phyloP scores from a whole-genome alignment of 2,797 vertebrate genomes.

The Notamacropus eugenii region DNA sequence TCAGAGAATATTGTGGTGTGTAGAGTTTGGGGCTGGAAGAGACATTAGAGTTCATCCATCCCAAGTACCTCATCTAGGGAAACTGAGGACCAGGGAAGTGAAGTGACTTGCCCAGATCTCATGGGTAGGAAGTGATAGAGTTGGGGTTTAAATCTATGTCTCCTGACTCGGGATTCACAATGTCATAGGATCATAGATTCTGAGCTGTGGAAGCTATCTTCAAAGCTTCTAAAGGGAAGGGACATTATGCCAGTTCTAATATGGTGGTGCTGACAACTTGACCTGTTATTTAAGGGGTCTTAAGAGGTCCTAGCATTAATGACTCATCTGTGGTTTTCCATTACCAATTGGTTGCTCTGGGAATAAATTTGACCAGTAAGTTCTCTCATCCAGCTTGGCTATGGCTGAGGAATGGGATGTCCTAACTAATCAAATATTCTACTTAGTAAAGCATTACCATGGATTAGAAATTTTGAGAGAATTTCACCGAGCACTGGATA shows the following conservation, averaged over 20 bases:
- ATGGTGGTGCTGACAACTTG: conserved; percentile 19
- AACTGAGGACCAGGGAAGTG: neutral
- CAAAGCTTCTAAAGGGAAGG: neutral
- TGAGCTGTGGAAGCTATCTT: neutral
- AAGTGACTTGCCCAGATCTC: neutral
- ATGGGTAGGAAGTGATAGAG: neutral
- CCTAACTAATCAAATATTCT: conserved; percentile 48
- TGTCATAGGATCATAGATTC: neutral
- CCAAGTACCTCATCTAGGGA: neutral
- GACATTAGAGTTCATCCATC: neutral
- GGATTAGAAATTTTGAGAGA: conserved; percentile 59
- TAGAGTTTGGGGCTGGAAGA: neutral
- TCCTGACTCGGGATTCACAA: neutral
- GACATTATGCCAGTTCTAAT: neutral
- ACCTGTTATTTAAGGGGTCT: neutral
- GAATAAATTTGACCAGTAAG: conserved; percentile 55
- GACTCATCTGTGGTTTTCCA: conserved; percentile 37
- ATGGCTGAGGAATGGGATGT: conserved; percentile 43
- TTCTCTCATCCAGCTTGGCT: conserved; percentile 50
- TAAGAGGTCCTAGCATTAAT: conserved; percentile 45
- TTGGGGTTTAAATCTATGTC: neutral
- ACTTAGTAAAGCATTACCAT: conserved; percentile 41
- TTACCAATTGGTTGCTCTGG: conserved; percentile 48
- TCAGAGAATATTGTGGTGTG: neutral
- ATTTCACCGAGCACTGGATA: neutral